phyloP scores from a whole-genome alignment of 35 echinoderm and acorn worm species.

The Anneissia japonica region DNA sequence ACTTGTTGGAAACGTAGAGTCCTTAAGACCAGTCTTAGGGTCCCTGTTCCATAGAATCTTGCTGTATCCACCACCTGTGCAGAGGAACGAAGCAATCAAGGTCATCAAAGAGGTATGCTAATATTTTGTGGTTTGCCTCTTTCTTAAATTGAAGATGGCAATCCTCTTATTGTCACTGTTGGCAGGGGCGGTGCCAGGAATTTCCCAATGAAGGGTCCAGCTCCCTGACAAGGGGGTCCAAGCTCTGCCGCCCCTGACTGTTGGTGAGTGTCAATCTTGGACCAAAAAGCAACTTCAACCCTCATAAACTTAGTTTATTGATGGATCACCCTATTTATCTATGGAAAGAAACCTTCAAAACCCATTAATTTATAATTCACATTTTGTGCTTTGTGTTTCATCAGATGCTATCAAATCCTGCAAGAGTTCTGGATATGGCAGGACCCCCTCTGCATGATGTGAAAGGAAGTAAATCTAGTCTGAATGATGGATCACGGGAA shows the following conservation, averaged over 20 bases:
- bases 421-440: slow-evolving; percentile 71
- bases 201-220: no score
- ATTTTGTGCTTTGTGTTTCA: background rate
- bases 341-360: background rate
- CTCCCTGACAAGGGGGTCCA: no score
- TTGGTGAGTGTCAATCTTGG: no score
- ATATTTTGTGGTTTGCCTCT: no score
- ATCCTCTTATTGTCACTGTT: no score
- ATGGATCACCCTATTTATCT: background rate
- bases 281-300: no score
- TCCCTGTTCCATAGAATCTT: slow-evolving; percentile 84
- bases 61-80: slow-evolving; percentile 83
- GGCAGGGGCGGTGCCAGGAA: no score
- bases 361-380: background rate
- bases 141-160: no score
- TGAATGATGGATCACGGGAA: slow-evolving; percentile 32
- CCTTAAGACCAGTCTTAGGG: slow-evolving; percentile 77
- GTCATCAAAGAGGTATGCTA: slow-evolving; percentile 76
- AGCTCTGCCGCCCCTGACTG: no score
- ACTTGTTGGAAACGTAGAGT: slow-evolving; percentile 74
- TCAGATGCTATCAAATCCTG: slow-evolving; percentile 60
- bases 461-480: slow-evolving; percentile 21
- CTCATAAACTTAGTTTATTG: no score
- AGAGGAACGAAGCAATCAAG: slow-evolving; percentile 91
- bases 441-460: slow-evolving; percentile 49